Percentiles rank a stretch among this genome's conserved stretches.
Evolutionary conservation across 2,888 invertebrate species (phyloP).

Genomic region (Archips crataeganus): DNA sequence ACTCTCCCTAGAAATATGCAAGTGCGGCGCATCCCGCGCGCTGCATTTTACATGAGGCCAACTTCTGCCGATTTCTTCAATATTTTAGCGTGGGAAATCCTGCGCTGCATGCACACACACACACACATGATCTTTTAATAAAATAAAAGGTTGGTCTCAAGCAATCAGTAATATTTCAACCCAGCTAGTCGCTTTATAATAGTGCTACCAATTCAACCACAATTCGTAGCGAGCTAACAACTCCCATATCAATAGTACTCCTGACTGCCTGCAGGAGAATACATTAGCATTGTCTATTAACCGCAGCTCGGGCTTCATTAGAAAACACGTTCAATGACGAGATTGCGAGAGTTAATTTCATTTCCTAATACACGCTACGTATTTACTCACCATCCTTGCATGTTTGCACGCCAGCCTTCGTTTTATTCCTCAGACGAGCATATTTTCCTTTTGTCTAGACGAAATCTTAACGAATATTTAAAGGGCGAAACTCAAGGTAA

Average conservation of each 20-base stretch:
- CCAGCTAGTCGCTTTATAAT: constrained; percentile 10
- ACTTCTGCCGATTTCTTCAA: constrained; percentile 78
- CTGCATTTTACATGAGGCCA: constrained; percentile 82
- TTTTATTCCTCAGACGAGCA: constrained; percentile 74
- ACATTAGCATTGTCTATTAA: constrained; percentile 46
- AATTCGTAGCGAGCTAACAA: constrained; percentile 50
- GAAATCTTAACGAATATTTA: constrained; percentile 84
- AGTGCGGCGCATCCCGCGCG: constrained; percentile 60
- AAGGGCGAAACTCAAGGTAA: constrained; percentile 59
- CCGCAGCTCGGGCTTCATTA: constrained; percentile 45
- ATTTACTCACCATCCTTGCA: constrained; percentile 77
- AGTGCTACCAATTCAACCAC: constrained; percentile 39
- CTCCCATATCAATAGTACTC: constrained; percentile 45
- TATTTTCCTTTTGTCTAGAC: constrained; percentile 86
- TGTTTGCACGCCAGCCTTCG: constrained; percentile 77
- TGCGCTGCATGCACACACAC: constrained; percentile 45
- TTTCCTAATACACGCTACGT: constrained; percentile 78
- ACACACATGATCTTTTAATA: neutral
- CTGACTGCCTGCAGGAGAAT: constrained; percentile 39
- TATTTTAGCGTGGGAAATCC: constrained; percentile 74
- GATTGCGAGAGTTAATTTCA: constrained; percentile 77
- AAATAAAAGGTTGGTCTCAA: neutral
- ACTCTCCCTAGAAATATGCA: constrained; percentile 65
- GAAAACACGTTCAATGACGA: constrained; percentile 48
- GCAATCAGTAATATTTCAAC: neutral